These are phyloP conservation scores for Pantherophis alleghaniensis DNA, from an alignment of 2,797 vertebrate genomes.

Conservation along the genomic window DNA sequence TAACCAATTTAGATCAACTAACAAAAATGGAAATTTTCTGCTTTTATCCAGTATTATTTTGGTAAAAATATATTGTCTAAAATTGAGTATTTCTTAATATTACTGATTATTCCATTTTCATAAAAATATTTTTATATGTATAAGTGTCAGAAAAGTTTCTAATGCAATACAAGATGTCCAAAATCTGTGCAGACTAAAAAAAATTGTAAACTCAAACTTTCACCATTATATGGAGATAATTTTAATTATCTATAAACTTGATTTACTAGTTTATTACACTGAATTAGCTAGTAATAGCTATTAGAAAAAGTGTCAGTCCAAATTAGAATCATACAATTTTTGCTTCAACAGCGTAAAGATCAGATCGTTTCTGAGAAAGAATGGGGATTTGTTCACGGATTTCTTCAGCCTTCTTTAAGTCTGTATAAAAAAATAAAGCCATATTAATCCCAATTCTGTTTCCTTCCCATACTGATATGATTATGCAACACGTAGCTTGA, in stretches of 20 bases:
- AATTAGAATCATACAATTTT: slow-evolving; percentile 61
- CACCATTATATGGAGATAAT: neutral
- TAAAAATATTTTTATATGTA: neutral
- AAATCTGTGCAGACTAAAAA: neutral
- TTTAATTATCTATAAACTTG: neutral
- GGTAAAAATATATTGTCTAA: neutral
- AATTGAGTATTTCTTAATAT: neutral
- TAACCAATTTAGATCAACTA: neutral
- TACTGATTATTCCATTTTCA: neutral
- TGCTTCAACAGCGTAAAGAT: slow-evolving; percentile 81
- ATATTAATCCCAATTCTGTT: neutral
- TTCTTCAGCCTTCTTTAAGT: slow-evolving; percentile 87
- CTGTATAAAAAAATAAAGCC: slow-evolving; percentile 67
- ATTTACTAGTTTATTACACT: neutral
- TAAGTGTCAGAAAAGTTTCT: neutral
- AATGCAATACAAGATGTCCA: neutral
- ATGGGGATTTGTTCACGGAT: slow-evolving; percentile 92
- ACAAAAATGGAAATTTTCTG: neutral
- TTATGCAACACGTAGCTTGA: neutral
- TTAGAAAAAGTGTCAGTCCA: neutral
- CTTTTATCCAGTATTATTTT: neutral
- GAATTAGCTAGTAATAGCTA: neutral
- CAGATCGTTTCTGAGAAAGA: slow-evolving; percentile 81
- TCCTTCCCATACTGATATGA: neutral
- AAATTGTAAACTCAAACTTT: neutral